These are phyloP conservation scores for Orthonychiurus folsomi DNA, from an alignment of 2,888 invertebrate genomes.

Conservation along the genomic window DNA sequence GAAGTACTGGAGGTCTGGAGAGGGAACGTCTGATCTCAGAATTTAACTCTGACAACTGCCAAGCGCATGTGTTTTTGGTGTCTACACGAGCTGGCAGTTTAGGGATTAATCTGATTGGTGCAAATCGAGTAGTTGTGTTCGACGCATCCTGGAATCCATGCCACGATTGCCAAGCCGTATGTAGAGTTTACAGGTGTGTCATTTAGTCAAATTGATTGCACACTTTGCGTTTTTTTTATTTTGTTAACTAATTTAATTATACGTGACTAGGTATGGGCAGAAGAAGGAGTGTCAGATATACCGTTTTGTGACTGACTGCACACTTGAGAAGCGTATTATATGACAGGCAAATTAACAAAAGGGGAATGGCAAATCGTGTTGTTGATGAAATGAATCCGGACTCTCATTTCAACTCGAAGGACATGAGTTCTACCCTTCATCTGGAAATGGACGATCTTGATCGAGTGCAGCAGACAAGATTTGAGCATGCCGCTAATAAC, in stretches of 20 bases:
- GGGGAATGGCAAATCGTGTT: constrained; percentile 95
- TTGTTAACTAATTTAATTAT: no score
- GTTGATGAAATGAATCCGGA: constrained; percentile 98
- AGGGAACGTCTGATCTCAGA: constrained; percentile 92
- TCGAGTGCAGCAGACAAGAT: constrained; percentile 42
- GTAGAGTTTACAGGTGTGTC: constrained; percentile 69
- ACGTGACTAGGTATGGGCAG: constrained; percentile 69
- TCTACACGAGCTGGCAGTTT: constrained; percentile 93
- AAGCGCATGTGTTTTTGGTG: constrained; percentile 82
- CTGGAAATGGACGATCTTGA: constrained; percentile 80
- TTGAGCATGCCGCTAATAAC: constrained; percentile 52
- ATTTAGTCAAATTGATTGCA: no score
- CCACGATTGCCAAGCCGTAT: constrained; percentile 95
- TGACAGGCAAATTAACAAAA: constrained; percentile 94
- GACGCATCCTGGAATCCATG: constrained; percentile 99
- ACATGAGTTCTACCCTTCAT: constrained; percentile 79
- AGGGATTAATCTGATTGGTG: constrained; percentile 94
- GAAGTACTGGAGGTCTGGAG: constrained; percentile 87
- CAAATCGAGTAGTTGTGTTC: constrained; percentile 92
- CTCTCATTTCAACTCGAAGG: constrained; percentile 80
- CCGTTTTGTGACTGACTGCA: constrained; percentile 91
- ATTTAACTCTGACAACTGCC: constrained; percentile 74
- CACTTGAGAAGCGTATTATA: constrained; percentile 96
- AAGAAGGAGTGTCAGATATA: constrained; percentile 90
- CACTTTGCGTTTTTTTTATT: no score